Conservation (phyloP, 2,888 invertebrate genomes). For the Oscheius sp. region DNA sequence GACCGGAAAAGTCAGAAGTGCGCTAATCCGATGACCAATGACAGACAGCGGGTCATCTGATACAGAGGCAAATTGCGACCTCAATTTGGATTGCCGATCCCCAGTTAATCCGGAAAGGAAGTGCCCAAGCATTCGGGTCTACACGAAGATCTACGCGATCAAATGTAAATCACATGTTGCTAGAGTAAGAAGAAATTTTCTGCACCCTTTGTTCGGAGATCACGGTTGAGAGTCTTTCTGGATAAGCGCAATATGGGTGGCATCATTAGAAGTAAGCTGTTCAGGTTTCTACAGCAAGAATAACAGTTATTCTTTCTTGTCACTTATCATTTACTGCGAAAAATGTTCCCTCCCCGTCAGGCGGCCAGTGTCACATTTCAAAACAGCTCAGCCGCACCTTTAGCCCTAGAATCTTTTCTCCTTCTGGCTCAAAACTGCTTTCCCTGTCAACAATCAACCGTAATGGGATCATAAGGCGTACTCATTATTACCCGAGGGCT, state of each 20-base stretch:
- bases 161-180: no score
- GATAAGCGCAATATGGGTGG: no score
- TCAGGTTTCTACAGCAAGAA: not conserved
- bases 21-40: conserved; percentile 24
- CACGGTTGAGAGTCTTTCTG: no score
- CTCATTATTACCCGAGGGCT: conserved; percentile 20
- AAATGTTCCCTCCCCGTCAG: conserved; percentile 4
- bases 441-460: conserved; percentile 27
- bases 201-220: no score
- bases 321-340: not conserved
- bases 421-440: not conserved
- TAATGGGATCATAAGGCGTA: conserved; percentile 25
- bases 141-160: no score
- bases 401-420: not conserved
- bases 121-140: no score
- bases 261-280: no score
- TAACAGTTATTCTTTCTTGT: not conserved
- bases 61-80: conserved; percentile 23
- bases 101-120: conserved; percentile 4
- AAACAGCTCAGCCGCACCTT: not conserved
- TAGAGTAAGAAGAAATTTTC: no score
- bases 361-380: conserved; percentile 17
- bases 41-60: conserved; percentile 29
- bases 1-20: conserved; percentile 18
- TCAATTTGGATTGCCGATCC: not conserved